A percentile compares a stretch with the other conserved stretches of the same genome.
Conservation (phyloP, 2,113 vertebrate genomes). For the Lanius ludovicianus region DNA sequence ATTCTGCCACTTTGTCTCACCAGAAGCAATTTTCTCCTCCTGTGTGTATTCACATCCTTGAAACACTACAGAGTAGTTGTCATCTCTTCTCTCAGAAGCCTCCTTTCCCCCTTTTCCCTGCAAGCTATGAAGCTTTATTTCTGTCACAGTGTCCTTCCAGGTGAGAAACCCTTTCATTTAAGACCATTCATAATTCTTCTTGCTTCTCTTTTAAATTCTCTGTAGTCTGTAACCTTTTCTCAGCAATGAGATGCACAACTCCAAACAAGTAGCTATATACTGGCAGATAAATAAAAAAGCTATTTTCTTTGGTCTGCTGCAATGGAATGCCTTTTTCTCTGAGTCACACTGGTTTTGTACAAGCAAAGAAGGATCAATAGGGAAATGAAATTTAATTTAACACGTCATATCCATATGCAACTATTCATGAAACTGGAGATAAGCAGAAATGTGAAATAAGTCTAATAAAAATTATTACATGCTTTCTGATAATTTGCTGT, state of each 20-base stretch:
- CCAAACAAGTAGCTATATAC: background rate
- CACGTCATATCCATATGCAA: background rate
- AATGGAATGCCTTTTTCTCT: background rate
- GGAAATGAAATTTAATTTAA: slow-evolving; percentile 1
- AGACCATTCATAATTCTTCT: background rate
- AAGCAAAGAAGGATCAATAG: background rate
- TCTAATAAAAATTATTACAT: slow-evolving; percentile 19
- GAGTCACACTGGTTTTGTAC: background rate
- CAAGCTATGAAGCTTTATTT: background rate
- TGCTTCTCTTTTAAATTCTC: background rate
- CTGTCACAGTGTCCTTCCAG: background rate
- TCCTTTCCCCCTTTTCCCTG: background rate
- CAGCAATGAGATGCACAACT: background rate
- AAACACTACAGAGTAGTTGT: background rate
- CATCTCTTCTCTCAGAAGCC: background rate
- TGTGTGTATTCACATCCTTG: background rate
- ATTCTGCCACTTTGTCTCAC: background rate
- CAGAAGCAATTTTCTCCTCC: background rate
- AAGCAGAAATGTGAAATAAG: background rate
- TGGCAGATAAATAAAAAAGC: background rate
- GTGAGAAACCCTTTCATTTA: background rate
- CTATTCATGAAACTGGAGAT: background rate
- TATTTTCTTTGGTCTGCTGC: background rate
- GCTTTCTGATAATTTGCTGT: slow-evolving; percentile 8
- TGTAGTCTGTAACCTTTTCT: background rate